A percentile compares a stretch with the other conserved stretches of the same genome.
These are phyloP conservation scores for Monoplex corrugatus DNA, from an alignment of 2,888 invertebrate species.

Conservation along the genomic window DNA sequence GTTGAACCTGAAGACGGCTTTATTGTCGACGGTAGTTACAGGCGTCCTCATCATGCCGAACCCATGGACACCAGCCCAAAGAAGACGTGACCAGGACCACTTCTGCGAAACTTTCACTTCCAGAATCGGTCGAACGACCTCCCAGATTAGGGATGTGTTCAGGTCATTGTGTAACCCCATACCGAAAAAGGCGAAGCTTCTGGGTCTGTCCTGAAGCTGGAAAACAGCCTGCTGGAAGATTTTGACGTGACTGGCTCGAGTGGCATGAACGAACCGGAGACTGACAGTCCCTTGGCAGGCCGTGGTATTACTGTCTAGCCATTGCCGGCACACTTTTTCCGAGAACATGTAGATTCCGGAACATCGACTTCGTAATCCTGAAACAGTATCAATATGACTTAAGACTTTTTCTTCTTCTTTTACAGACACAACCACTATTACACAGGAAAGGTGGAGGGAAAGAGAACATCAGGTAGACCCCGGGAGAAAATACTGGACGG, in stretches of 20 bases:
- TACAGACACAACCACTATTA: too few relatives aligned
- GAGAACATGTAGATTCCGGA: conserved; percentile 21
- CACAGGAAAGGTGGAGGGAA: too few relatives aligned
- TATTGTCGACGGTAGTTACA: background rate
- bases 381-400: too few relatives aligned
- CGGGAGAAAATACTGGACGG: too few relatives aligned
- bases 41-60: background rate
- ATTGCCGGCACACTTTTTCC: background rate
- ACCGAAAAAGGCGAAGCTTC: background rate
- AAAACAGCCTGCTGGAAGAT: background rate
- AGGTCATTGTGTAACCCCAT: background rate
- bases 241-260: background rate
- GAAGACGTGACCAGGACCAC: background rate
- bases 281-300: background rate
- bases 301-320: background rate
- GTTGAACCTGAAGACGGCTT: background rate
- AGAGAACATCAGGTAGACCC: too few relatives aligned
- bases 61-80: conserved; percentile 8
- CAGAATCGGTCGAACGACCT: background rate
- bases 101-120: background rate
- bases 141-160: background rate
- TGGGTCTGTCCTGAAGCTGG: background rate
- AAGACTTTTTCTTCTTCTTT: too few relatives aligned
- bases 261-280: background rate
- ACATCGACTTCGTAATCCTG: too few relatives aligned